Evolutionary conservation across 2,888 invertebrate genomes (phyloP).

Genomic region (Acanthoscelides obtectus): DNA sequence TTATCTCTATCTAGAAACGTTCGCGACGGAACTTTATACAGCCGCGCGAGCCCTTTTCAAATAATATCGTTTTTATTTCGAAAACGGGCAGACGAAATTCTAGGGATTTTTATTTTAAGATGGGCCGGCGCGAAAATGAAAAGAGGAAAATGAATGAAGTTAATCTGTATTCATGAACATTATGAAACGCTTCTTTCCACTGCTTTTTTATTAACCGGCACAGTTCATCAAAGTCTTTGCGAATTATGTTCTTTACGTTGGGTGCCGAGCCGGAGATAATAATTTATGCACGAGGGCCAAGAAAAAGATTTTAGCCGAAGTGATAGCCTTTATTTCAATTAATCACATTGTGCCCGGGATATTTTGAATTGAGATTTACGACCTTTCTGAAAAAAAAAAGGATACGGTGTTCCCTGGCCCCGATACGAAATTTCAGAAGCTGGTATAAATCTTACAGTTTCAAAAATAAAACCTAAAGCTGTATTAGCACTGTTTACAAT

Average conservation of each 20-base stretch:
- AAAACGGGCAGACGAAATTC: not conserved
- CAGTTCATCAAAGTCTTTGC: not conserved
- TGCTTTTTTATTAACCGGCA: not conserved
- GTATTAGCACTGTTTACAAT: no score
- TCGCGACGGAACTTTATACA: not conserved
- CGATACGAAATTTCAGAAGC: no score
- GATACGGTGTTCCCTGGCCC: no score
- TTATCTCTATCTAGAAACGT: not conserved
- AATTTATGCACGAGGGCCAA: not conserved
- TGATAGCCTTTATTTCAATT: not conserved
- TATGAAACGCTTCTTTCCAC: not conserved
- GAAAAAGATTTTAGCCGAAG: not conserved
- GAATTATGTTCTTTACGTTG: not conserved
- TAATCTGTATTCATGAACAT: not conserved
- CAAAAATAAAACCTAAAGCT: no score
- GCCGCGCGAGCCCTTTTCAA: not conserved
- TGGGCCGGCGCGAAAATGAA: not conserved
- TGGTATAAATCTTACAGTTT: no score
- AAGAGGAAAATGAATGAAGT: not conserved
- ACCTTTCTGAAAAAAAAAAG: no score
- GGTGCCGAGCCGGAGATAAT: not conserved
- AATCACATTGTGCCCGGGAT: no score
- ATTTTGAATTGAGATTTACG: no score
- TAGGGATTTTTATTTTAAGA: not conserved
- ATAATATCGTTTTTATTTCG: not conserved